Evolutionary conservation across 2,888 invertebrate genomes (phyloP).

Genomic region (Schizaphis graminum): DNA sequence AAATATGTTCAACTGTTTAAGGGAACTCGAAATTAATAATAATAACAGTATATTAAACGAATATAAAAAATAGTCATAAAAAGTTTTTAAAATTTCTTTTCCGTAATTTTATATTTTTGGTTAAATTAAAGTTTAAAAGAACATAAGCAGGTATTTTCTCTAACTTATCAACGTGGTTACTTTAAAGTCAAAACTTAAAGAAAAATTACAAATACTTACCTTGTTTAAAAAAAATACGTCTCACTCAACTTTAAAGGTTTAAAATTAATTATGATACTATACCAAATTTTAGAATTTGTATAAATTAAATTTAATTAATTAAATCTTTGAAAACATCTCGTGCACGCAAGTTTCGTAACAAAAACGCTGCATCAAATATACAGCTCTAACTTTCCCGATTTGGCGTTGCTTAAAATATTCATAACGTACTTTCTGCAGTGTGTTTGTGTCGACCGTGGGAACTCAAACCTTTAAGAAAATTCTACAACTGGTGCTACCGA

Average conservation of each 20-base stretch:
- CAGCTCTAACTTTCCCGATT: neutral
- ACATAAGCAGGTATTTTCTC: neutral
- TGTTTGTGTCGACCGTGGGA: slow-evolving; percentile 30
- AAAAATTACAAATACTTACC: neutral
- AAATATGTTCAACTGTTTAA: neutral
- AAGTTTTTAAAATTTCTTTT: neutral
- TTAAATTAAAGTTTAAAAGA: neutral
- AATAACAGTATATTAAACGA: neutral
- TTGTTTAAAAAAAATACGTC: neutral
- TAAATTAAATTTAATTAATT: slow-evolving; percentile 19
- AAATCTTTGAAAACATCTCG: neutral
- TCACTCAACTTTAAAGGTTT: slow-evolving; percentile 33
- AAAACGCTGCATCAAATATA: neutral
- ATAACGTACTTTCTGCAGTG: neutral
- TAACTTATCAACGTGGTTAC: slow-evolving; percentile 6
- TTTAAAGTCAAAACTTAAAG: neutral
- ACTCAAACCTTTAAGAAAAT: neutral
- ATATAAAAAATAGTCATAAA: neutral
- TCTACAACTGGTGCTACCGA: no score
- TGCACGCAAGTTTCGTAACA: neutral
- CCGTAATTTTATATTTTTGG: neutral
- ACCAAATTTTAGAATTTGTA: neutral
- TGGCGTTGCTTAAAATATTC: neutral
- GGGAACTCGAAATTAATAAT: neutral
- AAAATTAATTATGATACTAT: slow-evolving; percentile 45